Evolutionary conservation across 2,888 invertebrate genomes (phyloP).

Genomic region (Microplitis deprimator): DNA sequence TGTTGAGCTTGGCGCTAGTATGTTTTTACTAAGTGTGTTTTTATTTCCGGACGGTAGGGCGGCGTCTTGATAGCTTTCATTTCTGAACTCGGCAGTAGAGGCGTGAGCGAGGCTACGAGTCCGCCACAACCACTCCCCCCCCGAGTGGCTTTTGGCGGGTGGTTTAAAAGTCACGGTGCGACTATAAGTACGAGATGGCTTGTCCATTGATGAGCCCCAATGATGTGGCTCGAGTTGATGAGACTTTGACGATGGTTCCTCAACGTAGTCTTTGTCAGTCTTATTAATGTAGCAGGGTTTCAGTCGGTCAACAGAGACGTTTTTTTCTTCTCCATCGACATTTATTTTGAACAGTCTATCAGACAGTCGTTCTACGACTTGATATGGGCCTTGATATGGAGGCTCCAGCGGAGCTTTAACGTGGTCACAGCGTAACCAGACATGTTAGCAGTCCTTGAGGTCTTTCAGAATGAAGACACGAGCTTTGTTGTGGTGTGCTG

Average conservation of each 20-base stretch:
- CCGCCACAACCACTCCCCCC: slow-evolving; percentile 7
- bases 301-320: slow-evolving; percentile 24
- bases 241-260: neutral
- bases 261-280: neutral
- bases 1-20: no score
- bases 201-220: slow-evolving; percentile 24
- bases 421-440: slow-evolving; percentile 17
- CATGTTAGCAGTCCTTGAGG: slow-evolving; percentile 25
- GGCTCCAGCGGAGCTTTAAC: slow-evolving; percentile 18
- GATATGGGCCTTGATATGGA: slow-evolving; percentile 26
- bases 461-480: slow-evolving; percentile 27
- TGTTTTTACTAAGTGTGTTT: no score
- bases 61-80: no score
- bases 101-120: no score
- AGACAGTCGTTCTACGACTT: slow-evolving; percentile 22
- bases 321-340: slow-evolving; percentile 21
- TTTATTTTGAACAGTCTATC: slow-evolving; percentile 28
- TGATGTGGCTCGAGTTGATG: neutral
- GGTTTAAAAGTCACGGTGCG: neutral
- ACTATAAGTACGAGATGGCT: slow-evolving; percentile 17
- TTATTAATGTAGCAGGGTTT: slow-evolving; percentile 25
- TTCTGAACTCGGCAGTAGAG: no score
- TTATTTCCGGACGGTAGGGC: no score
- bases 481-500: slow-evolving; percentile 23
- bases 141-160: neutral